A percentile compares a stretch with the other conserved stretches of the same genome.
Conservation (phyloP, 2,797 vertebrate genomes). For the Myotis planiceps region DNA sequence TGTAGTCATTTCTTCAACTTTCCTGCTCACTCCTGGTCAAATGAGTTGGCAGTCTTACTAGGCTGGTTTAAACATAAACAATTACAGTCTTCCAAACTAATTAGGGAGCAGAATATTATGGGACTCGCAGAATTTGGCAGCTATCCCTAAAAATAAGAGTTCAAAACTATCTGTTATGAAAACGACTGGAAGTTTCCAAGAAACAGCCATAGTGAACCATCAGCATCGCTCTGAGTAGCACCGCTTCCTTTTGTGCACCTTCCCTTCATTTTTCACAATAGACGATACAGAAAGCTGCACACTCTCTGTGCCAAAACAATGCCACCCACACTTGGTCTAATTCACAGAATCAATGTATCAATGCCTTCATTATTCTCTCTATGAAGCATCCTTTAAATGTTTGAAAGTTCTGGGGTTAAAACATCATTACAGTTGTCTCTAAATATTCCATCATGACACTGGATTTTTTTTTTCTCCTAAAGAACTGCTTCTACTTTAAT, state of each 20-base stretch:
- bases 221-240: slow-evolving; percentile 32
- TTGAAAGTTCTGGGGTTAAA: slow-evolving; percentile 77
- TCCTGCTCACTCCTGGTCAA: slow-evolving; percentile 86
- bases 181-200: slow-evolving; percentile 77
- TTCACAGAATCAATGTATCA: slow-evolving; percentile 73
- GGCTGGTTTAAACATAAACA: slow-evolving; percentile 86
- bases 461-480: not conserved
- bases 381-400: slow-evolving; percentile 69
- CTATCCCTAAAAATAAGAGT: slow-evolving; percentile 83
- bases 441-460: slow-evolving; percentile 39
- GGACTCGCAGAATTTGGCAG: slow-evolving; percentile 86
- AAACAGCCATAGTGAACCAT: slow-evolving; percentile 70
- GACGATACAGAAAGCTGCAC: slow-evolving; percentile 24
- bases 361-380: slow-evolving; percentile 77
- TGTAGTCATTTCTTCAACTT: slow-evolving; percentile 85
- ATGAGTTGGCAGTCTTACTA: slow-evolving; percentile 85
- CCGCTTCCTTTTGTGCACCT: slow-evolving; percentile 59
- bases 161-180: slow-evolving; percentile 81
- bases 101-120: slow-evolving; percentile 83
- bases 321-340: slow-evolving; percentile 65
- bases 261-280: slow-evolving; percentile 73
- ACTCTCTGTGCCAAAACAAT: slow-evolving; percentile 74
- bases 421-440: slow-evolving; percentile 48
- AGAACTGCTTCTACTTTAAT: slow-evolving; percentile 30
- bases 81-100: slow-evolving; percentile 86